Base-by-base conservation (phyloP, 2,113 vertebrate species). In the Patagioenas fasciata region DNA sequence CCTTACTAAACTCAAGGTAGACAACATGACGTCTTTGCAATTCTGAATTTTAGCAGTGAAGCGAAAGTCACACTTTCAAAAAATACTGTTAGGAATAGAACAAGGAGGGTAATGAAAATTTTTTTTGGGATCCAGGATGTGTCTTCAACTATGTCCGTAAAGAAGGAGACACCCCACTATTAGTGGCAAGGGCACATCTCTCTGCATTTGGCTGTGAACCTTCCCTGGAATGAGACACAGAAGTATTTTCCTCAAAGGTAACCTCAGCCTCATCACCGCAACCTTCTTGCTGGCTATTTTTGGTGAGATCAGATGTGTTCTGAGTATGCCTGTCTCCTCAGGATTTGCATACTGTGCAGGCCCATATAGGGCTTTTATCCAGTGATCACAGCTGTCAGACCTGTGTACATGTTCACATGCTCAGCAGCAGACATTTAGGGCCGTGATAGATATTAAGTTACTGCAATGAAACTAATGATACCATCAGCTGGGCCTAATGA, bases 201-300 rank as follows among this genome's bases (percentile, higher is more conserved):
- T 78, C 21, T 96, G 28, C 38, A 26, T 67, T 54, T 72, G 15
- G 6, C 1, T 0, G 7, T 78, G 42, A 82, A 77, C 34, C 6
- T 89, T 84, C 40, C 17, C 32, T 84, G 28, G 24, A 80, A 31
- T 17, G 32, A 89, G 9, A 57, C 25, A 42, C 23, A 26, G 11
- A 77, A 78, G 5, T 51, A 32, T 78, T 90, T 87, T 93, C 14
- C 61, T 84, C 6, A 51, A 31, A 86, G 77, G 29, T 57, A 91
- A 81, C 25, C 7, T 74, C 44, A 47, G 19, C 44, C 44, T 47
- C 10, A 72, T 56, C n/a, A 75, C 17, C 36, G 40, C 21, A 64
- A 13, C 13, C 23, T 80, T n/a, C 11, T 26, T 36, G 13, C 6
- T 87, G 20, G 13, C 9, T 54, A 51, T 60, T 38, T 28, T 73